Percentiles rank a stretch among this genome's conserved stretches.
These are phyloP conservation scores for Anticlea derivata DNA, from an alignment of 2,888 invertebrate species.

Conservation along the genomic window DNA sequence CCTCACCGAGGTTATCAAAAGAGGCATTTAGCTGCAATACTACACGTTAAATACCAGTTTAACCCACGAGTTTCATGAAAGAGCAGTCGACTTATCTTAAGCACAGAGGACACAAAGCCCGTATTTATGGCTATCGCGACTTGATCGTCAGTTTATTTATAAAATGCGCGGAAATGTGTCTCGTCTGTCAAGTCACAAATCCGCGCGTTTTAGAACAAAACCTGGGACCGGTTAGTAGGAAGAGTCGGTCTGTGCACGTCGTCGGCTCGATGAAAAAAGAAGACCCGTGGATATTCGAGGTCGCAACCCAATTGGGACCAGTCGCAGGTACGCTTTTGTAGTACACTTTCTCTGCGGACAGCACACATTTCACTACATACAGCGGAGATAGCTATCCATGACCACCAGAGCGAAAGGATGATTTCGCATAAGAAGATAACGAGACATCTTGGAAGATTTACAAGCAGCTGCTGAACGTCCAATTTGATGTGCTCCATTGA, in stretches of 20 bases:
- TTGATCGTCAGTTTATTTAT: constrained; percentile 39
- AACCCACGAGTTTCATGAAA: constrained; percentile 13
- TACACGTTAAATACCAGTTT: constrained; percentile 24
- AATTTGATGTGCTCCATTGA: constrained; percentile 23
- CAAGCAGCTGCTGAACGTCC: neutral
- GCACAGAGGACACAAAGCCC: constrained; percentile 23
- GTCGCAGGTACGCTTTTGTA: constrained; percentile 71
- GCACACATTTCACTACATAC: constrained; percentile 68
- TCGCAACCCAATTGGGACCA: constrained; percentile 80
- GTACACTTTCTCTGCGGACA: constrained; percentile 80
- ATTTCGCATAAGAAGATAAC: constrained; percentile 24
- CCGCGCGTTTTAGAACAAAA: no score
- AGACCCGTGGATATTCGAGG: constrained; percentile 73
- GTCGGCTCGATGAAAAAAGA: constrained; percentile 53
- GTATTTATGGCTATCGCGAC: constrained; percentile 32
- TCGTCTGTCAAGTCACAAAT: no score
- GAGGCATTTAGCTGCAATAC: constrained; percentile 11
- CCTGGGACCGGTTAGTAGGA: constrained; percentile 48
- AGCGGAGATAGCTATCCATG: constrained; percentile 27
- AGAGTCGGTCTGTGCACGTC: constrained; percentile 37
- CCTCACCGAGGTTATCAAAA: constrained; percentile 20
- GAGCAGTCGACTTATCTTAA: constrained; percentile 25
- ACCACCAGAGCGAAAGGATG: constrained; percentile 28
- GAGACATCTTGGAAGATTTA: constrained; percentile 6
- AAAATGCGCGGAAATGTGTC: constrained; percentile 40